phyloP scores from a whole-genome alignment of 2,113 vertebrate species.

The Collichthys lucidus region DNA sequence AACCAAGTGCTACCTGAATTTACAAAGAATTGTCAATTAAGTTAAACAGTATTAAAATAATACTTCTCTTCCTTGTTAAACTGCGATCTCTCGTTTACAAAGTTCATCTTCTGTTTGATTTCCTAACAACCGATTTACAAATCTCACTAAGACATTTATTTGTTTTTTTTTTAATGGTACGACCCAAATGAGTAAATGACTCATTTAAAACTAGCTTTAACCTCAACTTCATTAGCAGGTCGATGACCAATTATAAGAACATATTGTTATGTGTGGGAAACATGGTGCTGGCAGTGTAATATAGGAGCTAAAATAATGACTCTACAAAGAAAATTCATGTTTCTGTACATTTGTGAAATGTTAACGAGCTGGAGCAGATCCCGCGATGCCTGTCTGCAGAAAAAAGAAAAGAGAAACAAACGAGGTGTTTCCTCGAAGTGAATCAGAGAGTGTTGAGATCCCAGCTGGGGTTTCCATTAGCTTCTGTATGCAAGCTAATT shows the following conservation, averaged over 20 bases:
- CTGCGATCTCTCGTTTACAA: neutral
- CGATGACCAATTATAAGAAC: neutral
- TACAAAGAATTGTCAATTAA: neutral
- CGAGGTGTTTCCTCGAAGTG: neutral
- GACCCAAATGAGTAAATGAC: too few relatives aligned
- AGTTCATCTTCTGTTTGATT: neutral
- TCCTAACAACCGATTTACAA: too few relatives aligned
- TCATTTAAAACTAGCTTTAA: neutral
- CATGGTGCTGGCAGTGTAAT: neutral
- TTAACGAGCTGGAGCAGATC: slow-evolving; percentile 34
- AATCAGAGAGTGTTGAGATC: neutral
- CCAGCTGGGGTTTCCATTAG: slow-evolving; percentile 8
- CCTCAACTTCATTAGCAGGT: neutral
- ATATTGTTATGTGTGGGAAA: neutral
- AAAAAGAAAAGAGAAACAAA: neutral
- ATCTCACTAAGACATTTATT: neutral
- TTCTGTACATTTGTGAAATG: slow-evolving; percentile 18
- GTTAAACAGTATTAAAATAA: neutral
- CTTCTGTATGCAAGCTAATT: slow-evolving; percentile 15
- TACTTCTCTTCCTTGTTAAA: neutral
- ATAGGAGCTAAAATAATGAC: neutral
- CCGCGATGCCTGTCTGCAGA: neutral
- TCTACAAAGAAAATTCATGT: slow-evolving; percentile 4
- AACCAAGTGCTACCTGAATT: neutral
- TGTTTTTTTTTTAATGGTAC: neutral